Conservation (phyloP, 2,113 vertebrate genomes). For the Prionailurus bengalensis region DNA sequence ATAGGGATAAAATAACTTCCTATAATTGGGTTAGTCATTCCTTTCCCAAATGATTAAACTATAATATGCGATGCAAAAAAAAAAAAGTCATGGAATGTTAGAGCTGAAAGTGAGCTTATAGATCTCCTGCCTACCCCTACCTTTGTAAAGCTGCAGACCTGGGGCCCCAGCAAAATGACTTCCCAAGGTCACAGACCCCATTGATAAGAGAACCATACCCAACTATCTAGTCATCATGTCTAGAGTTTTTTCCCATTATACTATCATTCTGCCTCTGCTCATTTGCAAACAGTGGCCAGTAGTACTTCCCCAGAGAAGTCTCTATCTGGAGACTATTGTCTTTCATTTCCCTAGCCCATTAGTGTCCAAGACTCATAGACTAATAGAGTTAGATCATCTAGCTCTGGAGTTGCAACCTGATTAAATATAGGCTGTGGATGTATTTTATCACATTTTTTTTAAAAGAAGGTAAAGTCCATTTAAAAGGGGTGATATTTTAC, state of each 20-base stretch:
- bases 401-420: background rate
- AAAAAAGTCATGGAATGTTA: background rate
- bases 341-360: background rate
- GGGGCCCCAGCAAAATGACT: background rate
- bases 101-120: constrained; percentile 22
- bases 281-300: background rate
- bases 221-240: background rate
- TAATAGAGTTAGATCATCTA: background rate
- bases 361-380: background rate
- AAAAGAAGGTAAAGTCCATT: background rate
- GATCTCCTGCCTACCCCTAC: background rate
- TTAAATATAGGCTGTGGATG: background rate
- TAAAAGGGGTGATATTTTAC: background rate
- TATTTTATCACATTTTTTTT: constrained; percentile 7
- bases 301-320: constrained; percentile 7
- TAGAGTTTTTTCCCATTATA: background rate
- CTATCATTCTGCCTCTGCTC: background rate
- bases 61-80: background rate
- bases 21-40: constrained; percentile 17
- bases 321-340: background rate
- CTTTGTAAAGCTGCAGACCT: constrained; percentile 10
- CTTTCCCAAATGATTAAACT: constrained; percentile 46
- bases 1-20: constrained; percentile 20
- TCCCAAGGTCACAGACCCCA: background rate
- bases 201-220: background rate